Evolutionary conservation across 2,797 vertebrate species (phyloP), one percentile per base, ranked within the genome.

Genomic region (Dipus sagitta): DNA sequence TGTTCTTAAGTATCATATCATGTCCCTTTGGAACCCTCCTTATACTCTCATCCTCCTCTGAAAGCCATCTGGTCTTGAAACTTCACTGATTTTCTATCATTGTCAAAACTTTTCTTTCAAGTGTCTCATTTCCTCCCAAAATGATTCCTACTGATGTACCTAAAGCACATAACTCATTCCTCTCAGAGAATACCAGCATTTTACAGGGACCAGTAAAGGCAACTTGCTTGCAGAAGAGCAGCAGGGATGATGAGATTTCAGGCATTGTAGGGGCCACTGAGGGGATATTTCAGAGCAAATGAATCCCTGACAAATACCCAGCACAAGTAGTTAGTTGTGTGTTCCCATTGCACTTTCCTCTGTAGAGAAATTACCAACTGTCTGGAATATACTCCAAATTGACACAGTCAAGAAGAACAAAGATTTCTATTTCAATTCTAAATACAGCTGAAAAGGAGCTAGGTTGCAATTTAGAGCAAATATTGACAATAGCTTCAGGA

Each of bases 401-500:
- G 67, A 90, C 54, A 47, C 70, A 67, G 20, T 86, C 72, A 72
- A 71, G 71, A 87, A 86, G 58, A 71, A 82, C 71, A 93, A 93
- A 87, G 32, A 79, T 84, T 71, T 91, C 38, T 70, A 71, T 81
- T 94, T 90, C 21, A 90, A 74, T 88, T 90, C 18, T 42, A 95
- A 94, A 72, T 18, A 85, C 26, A 93, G 78, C n/a, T 52, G 28
- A 78, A 92, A 90, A 78, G 0, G 64, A 93, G 68, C 8, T 60
- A 9, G 17, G 60, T 47, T 90, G 80, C 60, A 67, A 90, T 74
- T 85, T 52, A 21, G 42, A 65, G 28, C 86, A 93, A 79, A 93
- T 67, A 91, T 68, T 94, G 75, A 92, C 90, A 94, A 38, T 72
- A 38, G 85, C 60, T 85, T 32, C 38, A 28, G 54, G 5, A 92